phyloP scores from a whole-genome alignment of 2,888 invertebrate genomes.

The Kuschelorhynchus macadamiae region DNA sequence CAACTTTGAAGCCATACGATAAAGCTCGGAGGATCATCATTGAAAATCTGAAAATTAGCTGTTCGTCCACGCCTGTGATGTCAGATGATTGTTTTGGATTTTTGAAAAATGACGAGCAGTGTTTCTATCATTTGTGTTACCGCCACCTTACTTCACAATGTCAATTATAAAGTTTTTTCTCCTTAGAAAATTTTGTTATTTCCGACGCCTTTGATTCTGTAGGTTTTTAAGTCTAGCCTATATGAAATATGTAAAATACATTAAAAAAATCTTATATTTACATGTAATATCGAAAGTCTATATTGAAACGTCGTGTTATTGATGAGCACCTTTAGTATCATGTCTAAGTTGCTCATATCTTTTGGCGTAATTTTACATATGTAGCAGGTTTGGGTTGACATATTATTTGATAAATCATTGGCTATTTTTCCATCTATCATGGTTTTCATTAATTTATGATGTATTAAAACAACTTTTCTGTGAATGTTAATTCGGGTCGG shows the following conservation, averaged over 20 bases:
- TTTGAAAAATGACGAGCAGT: too few relatives aligned
- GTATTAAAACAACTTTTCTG: too few relatives aligned
- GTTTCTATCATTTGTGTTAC: too few relatives aligned
- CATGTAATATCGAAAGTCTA: constrained; percentile 4
- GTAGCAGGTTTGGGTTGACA: not conserved
- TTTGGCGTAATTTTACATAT: constrained; percentile 3
- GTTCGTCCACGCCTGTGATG: too few relatives aligned
- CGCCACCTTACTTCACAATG: too few relatives aligned
- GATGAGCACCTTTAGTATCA: not conserved
- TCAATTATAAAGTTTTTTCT: not conserved
- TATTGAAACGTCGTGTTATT: constrained; percentile 6
- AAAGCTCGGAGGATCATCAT: too few relatives aligned
- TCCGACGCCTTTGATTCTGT: not conserved
- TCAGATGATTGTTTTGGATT: too few relatives aligned
- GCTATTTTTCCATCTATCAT: constrained; percentile 8
- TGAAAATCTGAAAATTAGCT: too few relatives aligned
- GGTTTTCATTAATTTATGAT: not conserved
- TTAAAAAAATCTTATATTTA: constrained; percentile 10
- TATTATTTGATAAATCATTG: constrained; percentile 2
- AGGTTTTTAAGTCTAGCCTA: not conserved
- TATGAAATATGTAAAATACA: constrained; percentile 10
- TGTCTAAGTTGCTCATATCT: not conserved
- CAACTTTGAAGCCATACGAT: too few relatives aligned
- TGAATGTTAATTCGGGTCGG: too few relatives aligned
- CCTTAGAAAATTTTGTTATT: constrained; percentile 14